Percentiles rank a stretch among this genome's conserved stretches.
Evolutionary conservation across 2,797 vertebrate genomes (phyloP).

Genomic region (Betta splendens): DNA sequence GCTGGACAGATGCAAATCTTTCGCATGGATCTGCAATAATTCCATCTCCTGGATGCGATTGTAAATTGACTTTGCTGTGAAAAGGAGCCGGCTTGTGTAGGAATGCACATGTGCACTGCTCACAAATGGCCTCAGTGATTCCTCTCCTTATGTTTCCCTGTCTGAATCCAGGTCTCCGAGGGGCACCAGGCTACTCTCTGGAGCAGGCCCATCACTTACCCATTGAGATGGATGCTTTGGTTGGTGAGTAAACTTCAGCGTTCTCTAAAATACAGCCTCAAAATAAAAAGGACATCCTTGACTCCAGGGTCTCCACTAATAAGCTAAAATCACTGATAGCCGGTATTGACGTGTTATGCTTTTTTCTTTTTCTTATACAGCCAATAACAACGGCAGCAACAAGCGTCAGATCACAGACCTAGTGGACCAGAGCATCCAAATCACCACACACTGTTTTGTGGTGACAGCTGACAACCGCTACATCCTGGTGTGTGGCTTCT

Average conservation of each 20-base stretch:
- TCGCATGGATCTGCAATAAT: conserved; percentile 46
- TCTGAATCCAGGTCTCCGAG: conserved; percentile 86
- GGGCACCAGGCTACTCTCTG: conserved; percentile 96
- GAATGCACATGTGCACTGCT: conserved; percentile 24
- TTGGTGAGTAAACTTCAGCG: conserved; percentile 82
- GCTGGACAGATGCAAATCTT: conserved; percentile 51
- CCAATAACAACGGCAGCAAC: conserved; percentile 93
- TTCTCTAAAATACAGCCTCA: conserved; percentile 10
- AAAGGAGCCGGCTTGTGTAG: conserved; percentile 33
- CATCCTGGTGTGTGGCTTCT: conserved; percentile 98
- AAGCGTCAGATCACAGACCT: conserved; percentile 99
- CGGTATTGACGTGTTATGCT: conserved; percentile 25
- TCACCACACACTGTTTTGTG: conserved; percentile 98
- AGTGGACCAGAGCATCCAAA: conserved; percentile 99
- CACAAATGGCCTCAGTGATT: conserved; percentile 32
- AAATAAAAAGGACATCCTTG: background rate
- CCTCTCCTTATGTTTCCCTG: conserved; percentile 33
- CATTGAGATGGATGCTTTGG: conserved; percentile 98
- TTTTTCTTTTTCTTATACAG: conserved; percentile 67
- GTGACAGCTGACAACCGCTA: conserved; percentile 99
- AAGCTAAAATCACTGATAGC: conserved; percentile 1
- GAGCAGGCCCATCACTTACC: conserved; percentile 98
- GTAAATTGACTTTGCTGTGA: conserved; percentile 47
- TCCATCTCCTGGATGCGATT: conserved; percentile 37
- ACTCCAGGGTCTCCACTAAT: conserved; percentile 1